Base-by-base conservation (phyloP, 2,888 invertebrate genomes). In the Ephialtes manifestator region DNA sequence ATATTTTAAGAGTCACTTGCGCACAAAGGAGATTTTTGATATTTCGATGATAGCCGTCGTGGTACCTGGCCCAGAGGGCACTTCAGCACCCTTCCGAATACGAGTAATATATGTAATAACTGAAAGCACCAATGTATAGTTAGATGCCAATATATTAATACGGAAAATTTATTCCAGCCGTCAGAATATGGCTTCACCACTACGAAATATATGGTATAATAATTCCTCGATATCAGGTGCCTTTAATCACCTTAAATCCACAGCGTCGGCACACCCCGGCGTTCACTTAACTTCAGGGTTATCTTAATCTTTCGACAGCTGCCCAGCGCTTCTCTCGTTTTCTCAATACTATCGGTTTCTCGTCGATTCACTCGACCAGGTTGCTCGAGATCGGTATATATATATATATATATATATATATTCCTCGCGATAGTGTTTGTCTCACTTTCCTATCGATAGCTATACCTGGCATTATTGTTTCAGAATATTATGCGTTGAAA, bases 241-340 rank as follows among this genome's bases (percentile, higher is more conserved):
- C 93, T 93, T 93, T 93, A 93, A 93, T 94, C 93, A 93, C 90
- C 93, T 94, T 93, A 93, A 94, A 93, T 93, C 93, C 93, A 94
- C 93, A 93, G 92, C 81, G 88, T 85, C 86, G 83, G 91, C 91
- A 92, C 91, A 93, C 92, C 92, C 91, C 89, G 89, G 87, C 91
- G 83, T 91, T 91, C 92, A 91, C 92, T 93, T 93, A 92, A 91
- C 92, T 93, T 92, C 90, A 92, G 92, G 93, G 93, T 93, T 93
- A 94, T 94, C 94, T 94, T 93, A 93, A 93, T 94, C 94, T 94
- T 93, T 91, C 93, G 92, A 94, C 94, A 94, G 93, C 94, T 94
- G 94, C 92, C 92, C 91, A 92, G 92, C 93, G 93, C 91, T 90
- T 92, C 91, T 82, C 85, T 31, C 67, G 65, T 68, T 68, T 70